Conservation (phyloP, 2,113 vertebrate species). For the Amblyopsis rosae region DNA sequence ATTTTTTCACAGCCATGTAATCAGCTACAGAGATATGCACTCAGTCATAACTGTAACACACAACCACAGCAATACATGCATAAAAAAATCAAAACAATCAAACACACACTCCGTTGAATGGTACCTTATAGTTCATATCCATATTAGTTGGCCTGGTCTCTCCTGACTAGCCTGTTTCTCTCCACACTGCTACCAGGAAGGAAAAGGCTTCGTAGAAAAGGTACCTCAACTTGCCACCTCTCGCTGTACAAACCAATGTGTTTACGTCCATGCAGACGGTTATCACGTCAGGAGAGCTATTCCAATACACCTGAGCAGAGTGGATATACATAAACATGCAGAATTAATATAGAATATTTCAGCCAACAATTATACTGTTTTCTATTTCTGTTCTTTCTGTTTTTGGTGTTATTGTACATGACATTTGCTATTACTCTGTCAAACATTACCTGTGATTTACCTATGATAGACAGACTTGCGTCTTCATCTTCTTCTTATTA, state of each 20-base stretch:
- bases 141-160: constrained; percentile 9
- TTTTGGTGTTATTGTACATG: too few relatives aligned
- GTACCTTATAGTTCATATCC: constrained; percentile 8
- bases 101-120: neutral
- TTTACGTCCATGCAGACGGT: neutral
- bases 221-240: constrained; percentile 43
- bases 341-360: too few relatives aligned
- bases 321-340: neutral
- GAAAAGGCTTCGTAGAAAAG: constrained; percentile 65
- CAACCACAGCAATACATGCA: neutral
- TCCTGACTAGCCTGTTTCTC: constrained; percentile 42
- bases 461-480: too few relatives aligned
- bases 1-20: neutral
- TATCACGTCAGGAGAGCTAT: neutral
- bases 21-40: neutral
- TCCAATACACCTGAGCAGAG: neutral
- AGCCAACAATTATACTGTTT: too few relatives aligned
- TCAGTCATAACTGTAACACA: neutral
- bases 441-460: too few relatives aligned
- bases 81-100: neutral
- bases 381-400: too few relatives aligned
- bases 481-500: too few relatives aligned
- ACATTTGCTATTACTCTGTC: too few relatives aligned
- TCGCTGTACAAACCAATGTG: neutral
- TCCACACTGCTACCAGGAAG: constrained; percentile 68